Evolutionary conservation across 2,888 invertebrate genomes (phyloP).

Genomic region (Mamestra brassicae): DNA sequence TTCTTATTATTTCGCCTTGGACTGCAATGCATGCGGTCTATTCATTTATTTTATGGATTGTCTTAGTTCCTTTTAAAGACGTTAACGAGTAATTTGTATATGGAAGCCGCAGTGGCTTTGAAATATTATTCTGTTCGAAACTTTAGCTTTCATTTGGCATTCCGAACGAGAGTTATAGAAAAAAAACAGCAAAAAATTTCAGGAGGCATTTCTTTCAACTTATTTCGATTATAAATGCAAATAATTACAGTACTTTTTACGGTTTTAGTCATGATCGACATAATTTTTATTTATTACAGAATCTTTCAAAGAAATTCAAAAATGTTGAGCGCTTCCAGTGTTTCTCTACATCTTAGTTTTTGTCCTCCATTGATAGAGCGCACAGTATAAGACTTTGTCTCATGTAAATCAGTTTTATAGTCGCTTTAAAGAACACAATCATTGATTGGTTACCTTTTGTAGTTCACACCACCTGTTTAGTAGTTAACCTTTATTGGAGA

Average conservation of each 20-base stretch:
- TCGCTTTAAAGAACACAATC: constrained; percentile 48
- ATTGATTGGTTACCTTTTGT: constrained; percentile 56
- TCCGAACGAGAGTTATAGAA: neutral
- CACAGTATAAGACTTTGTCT: constrained; percentile 26
- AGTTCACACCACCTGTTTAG: constrained; percentile 59
- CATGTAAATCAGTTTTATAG: constrained; percentile 65
- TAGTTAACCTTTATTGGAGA: constrained; percentile 55
- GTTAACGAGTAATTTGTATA: constrained; percentile 15
- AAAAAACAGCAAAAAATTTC: neutral
- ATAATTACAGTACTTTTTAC: neutral
- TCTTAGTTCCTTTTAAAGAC: constrained; percentile 27
- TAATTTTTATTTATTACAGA: neutral
- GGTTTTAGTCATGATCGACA: neutral
- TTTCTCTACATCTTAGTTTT: constrained; percentile 11
- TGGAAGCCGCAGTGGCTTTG: constrained; percentile 12
- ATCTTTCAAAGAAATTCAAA: neutral
- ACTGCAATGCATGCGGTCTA: constrained; percentile 30
- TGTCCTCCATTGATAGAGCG: neutral
- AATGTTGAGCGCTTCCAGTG: constrained; percentile 21
- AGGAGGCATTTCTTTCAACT: neutral
- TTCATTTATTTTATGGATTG: constrained; percentile 42
- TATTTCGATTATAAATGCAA: neutral
- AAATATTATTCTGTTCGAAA: constrained; percentile 1
- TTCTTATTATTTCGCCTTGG: constrained; percentile 53
- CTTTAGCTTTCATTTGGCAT: neutral